Evolutionary conservation across 1,140 invertebrate species (phyloP).

Genomic region (Drosophila orosa): DNA sequence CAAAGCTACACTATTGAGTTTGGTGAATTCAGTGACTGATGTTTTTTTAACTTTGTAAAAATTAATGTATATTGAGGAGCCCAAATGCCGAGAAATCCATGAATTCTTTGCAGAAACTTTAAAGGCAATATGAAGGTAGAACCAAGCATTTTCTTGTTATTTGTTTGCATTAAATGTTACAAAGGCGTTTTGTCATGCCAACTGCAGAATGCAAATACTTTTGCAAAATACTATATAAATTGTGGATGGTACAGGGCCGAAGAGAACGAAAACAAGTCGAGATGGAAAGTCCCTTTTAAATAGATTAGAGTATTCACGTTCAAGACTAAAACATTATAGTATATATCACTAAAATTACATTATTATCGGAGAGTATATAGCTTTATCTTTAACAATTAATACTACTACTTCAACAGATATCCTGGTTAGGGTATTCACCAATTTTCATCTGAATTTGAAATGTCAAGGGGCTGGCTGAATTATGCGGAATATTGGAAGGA

Average conservation of each 20-base stretch:
- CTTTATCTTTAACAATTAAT: neutral
- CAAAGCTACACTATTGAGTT: conserved; percentile 37
- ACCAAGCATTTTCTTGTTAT: conserved; percentile 23
- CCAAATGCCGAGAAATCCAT: neutral
- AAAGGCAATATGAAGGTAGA: conserved; percentile 1
- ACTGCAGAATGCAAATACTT: conserved; percentile 52
- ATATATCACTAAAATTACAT: no score
- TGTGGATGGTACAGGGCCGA: neutral
- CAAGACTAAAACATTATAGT: no score
- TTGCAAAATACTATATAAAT: conserved; percentile 24
- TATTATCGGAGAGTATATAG: neutral
- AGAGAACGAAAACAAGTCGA: neutral
- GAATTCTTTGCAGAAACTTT: conserved; percentile 7
- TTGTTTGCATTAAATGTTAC: conserved; percentile 42
- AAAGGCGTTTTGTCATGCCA: conserved; percentile 49
- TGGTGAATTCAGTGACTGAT: conserved; percentile 40
- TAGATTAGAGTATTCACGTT: neutral
- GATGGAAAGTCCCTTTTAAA: neutral
- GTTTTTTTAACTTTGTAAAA: conserved; percentile 23
- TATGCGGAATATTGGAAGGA: conserved; percentile 41
- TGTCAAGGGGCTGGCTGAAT: conserved; percentile 26
- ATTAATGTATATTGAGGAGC: neutral
- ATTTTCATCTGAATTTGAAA: conserved; percentile 17
- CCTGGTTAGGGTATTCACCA: conserved; percentile 12
- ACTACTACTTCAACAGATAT: neutral